Evolutionary conservation across 2,797 vertebrate genomes (phyloP).

Genomic region (Oreortyx pictus): DNA sequence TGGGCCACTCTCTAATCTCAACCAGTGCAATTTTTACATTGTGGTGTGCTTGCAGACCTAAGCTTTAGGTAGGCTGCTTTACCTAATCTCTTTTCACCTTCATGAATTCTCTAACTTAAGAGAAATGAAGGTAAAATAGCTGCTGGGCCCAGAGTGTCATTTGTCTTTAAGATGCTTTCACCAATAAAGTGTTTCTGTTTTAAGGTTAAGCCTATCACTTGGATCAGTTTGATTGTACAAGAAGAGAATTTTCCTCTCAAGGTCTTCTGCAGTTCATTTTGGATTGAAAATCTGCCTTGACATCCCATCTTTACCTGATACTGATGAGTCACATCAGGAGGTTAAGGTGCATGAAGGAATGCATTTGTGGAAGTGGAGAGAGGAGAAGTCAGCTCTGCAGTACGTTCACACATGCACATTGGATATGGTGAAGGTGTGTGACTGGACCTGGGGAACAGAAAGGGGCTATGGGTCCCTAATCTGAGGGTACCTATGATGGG

Average conservation of each 20-base stretch:
- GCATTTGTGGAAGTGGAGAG: fast-evolving
- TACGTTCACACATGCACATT: fast-evolving
- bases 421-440: not conserved
- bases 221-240: not conserved
- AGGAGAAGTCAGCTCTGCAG: not conserved
- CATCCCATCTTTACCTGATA: not conserved
- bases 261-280: not conserved
- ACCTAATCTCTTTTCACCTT: not conserved
- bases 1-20: not conserved
- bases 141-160: not conserved
- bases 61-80: not conserved
- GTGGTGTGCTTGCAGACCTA: not conserved
- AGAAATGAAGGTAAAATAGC: not conserved
- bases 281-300: not conserved
- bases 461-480: not conserved
- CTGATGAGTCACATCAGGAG: fast-evolving
- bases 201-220: not conserved
- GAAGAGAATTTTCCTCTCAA: not conserved
- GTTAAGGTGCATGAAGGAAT: not conserved
- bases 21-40: not conserved
- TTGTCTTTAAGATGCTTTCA: not conserved
- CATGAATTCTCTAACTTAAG: not conserved
- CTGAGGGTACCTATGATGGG: not conserved
- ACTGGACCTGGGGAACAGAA: not conserved
- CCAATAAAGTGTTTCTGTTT: not conserved